Evolutionary conservation across 2,888 invertebrate genomes (phyloP).

Genomic region (Drosophila phalerata): DNA sequence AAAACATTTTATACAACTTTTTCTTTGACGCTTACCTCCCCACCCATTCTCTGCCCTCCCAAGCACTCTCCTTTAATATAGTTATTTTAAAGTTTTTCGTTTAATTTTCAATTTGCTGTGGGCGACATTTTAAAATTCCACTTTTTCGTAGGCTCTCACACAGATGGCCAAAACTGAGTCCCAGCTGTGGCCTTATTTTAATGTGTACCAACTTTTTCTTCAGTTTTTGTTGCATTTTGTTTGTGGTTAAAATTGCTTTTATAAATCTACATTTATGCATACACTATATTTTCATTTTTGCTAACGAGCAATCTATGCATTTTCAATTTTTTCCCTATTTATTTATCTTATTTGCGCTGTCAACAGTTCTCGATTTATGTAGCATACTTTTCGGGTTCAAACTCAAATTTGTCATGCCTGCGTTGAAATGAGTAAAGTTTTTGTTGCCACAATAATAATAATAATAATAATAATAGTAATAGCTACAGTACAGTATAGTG

Average conservation of each 20-base stretch:
- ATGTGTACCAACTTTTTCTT: constrained; percentile 58
- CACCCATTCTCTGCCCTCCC: background rate
- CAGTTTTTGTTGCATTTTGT: constrained; percentile 38
- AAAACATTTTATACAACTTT: constrained; percentile 62
- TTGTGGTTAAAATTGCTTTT: constrained; percentile 42
- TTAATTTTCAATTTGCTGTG: constrained; percentile 79
- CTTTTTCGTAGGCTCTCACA: constrained; percentile 46
- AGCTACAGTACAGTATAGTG: constrained; percentile 34
- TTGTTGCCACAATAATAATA: constrained; percentile 34
- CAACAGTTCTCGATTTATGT: constrained; percentile 52
- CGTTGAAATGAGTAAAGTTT: constrained; percentile 71
- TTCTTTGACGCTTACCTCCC: constrained; percentile 34
- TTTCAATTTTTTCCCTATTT: constrained; percentile 48
- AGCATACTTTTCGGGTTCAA: constrained; percentile 23
- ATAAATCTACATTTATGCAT: constrained; percentile 9
- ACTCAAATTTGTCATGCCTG: constrained; percentile 46
- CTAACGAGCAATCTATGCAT: constrained; percentile 58
- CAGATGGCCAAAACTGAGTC: constrained; percentile 29
- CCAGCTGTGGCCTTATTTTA: constrained; percentile 67
- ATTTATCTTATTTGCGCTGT: constrained; percentile 37
- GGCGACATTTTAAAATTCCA: constrained; percentile 74
- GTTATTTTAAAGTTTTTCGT: constrained; percentile 82
- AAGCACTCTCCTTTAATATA: constrained; percentile 52
- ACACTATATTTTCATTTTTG: constrained; percentile 41
- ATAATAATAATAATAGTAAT: constrained; percentile 37